Base-by-base conservation (phyloP, 1,140 invertebrate genomes). In the Eriosoma lanigerum region DNA sequence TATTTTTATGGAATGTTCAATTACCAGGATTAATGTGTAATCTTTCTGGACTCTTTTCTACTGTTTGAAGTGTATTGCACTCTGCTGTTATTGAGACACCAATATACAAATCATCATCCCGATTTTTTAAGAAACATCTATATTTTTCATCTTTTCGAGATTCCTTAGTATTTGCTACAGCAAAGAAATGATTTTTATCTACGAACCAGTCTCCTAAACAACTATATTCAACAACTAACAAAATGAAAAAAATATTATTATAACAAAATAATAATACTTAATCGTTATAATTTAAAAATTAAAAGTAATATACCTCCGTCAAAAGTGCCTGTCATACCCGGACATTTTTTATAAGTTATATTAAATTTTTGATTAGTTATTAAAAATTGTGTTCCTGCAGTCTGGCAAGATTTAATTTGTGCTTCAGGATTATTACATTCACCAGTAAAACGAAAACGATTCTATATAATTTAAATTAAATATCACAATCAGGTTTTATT, bases 291-390 rank as follows among this genome's bases (percentile, higher is more conserved):
- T 38, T 38, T 38, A 38, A 38, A 38, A 38, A 38, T 38, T 38
- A 38, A 4, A 9, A 15, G 0, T 75, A 75, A 85, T 85, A 87
- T 85, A 93, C 93, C 88, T 86, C 94, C 94, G 86, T 95, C 92
- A 86, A 94, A 94, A 4, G 96, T 97, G 50, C 92, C 94, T 52
- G 89, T 88, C 88, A 94, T 92, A 66, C 93, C 94, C 66, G 90
- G 86, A 86, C 97, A 99, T 84, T 92, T 91, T 81, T 93, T 92
- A 85, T 97, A 99, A 10, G 93, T 96, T 80, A 98, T 96, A 83
- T 95, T 94, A 83, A 98, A 98, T 84, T 98, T 96, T 85, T 98
- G 94, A 88, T 98, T 99, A 44, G 96, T 94, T 82, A 98, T 97
- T 56, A 97, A 90, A 86, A 97, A 97, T 85, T 97, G 94, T 17